Evolutionary conservation across 2,113 vertebrate genomes (phyloP), one percentile per base, ranked within the genome.

Genomic region (Catharus bicknelli): DNA sequence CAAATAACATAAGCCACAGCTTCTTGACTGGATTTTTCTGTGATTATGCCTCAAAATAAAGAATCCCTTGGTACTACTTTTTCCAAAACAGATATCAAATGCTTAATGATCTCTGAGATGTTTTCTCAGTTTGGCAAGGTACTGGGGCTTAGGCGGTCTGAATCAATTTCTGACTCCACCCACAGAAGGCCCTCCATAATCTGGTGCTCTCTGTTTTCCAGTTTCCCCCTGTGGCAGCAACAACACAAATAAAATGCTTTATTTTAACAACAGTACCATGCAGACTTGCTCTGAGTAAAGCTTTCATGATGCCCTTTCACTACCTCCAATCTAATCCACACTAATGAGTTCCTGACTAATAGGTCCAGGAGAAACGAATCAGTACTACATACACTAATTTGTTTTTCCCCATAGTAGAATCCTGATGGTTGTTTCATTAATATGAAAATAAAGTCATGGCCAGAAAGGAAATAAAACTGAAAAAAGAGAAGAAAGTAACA

Each of bases 401-500:
- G 40, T 63, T 72, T 86, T 66, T 54, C 26, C 62, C 72, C 75
- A 32, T 7, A 77, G 87, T 38, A 91, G 68, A 79, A 81, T 81
- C 48, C 40, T 63, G 22, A 78, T 29, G 7, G 32, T 54, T 93
- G 42, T 74, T 90, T 83, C 67, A 74, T 74, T 74, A 93, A 80
- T 45, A 67, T 7, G 50, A 84, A 90, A 89, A 67, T 50, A 55
- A 88, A 95, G 79, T 34, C 22, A 82, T 18, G 6, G 32, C 43
- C 26, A 89, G 73, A 73, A 90, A 77, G 25, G 34, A 94, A 87
- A 92, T 59, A 89, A 81, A 94, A 93, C 29, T 36, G 47, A 83
- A 81, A 85, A 93, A 19, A 40, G 0, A 0, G 16, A 68, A 81
- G 57, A 81, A 88, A 93, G 54, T 50, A 83, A 55, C 12, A 61